These are phyloP conservation scores for Engraulis encrasicolus DNA, from an alignment of 2,113 vertebrate genomes.

Conservation along the genomic window DNA sequence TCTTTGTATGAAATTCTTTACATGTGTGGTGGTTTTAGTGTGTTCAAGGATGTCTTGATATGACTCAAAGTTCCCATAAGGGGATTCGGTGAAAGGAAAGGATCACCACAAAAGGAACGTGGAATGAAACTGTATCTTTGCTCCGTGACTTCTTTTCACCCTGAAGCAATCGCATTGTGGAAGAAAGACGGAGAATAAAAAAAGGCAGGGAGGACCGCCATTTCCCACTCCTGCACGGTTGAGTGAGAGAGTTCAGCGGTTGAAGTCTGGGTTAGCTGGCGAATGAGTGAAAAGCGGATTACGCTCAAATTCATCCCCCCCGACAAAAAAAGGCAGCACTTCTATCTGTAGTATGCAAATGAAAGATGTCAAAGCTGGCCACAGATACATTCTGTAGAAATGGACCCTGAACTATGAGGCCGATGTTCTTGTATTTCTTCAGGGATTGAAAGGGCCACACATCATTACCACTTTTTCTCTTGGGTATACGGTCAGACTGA, in stretches of 20 bases:
- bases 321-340: slow-evolving; percentile 50
- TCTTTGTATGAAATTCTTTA: not conserved
- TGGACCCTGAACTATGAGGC: not conserved
- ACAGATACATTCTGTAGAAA: not conserved
- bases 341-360: slow-evolving; percentile 54
- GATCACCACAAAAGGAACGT: not conserved
- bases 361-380: slow-evolving; percentile 2
- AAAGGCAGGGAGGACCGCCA: not conserved
- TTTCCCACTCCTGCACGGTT: slow-evolving; percentile 1
- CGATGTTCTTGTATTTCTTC: not conserved
- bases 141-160: not conserved
- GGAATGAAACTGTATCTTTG: not conserved
- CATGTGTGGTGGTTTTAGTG: not conserved
- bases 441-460: not conserved
- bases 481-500: not conserved
- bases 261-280: not conserved
- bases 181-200: not conserved
- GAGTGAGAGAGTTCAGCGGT: slow-evolving; percentile 10
- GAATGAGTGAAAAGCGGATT: slow-evolving; percentile 17
- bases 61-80: not conserved
- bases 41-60: not conserved
- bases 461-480: not conserved
- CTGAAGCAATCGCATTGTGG: not conserved
- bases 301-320: slow-evolving; percentile 28
- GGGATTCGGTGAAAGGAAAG: not conserved